Evolutionary conservation across 2,888 invertebrate species (phyloP).

Genomic region (Drosophila lutescens): DNA sequence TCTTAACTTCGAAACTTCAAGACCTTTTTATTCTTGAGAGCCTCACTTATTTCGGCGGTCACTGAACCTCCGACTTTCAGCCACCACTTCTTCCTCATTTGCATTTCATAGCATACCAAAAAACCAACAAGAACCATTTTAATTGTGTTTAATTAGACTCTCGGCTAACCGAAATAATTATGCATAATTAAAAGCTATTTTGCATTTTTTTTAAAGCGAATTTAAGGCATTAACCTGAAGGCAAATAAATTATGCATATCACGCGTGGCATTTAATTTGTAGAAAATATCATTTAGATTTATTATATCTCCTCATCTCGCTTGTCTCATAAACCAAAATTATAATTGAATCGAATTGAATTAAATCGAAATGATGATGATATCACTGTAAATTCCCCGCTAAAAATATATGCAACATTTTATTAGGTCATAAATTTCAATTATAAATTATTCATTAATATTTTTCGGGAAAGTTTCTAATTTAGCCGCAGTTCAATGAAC

Average conservation of each 20-base stretch:
- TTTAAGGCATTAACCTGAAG: conserved; percentile 22
- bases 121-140: conserved; percentile 48
- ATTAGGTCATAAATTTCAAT: conserved; percentile 29
- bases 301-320: conserved; percentile 27
- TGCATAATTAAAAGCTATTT: conserved; percentile 69
- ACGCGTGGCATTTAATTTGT: conserved; percentile 47
- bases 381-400: conserved; percentile 24
- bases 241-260: conserved; percentile 62
- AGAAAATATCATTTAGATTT: conserved; percentile 43
- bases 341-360: conserved; percentile 65
- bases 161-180: conserved; percentile 62
- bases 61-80: conserved; percentile 52
- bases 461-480: conserved; percentile 27
- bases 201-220: conserved; percentile 47
- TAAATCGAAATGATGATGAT: conserved; percentile 31
- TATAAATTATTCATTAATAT: conserved; percentile 34
- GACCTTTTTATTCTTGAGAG: neutral
- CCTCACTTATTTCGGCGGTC: conserved; percentile 53
- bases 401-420: conserved; percentile 3
- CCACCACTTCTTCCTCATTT: conserved; percentile 56
- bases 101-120: conserved; percentile 47
- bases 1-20: conserved; percentile 19
- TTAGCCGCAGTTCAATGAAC: conserved; percentile 69
- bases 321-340: conserved; percentile 59
- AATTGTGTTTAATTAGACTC: conserved; percentile 75